A percentile compares a stretch with the other conserved stretches of the same genome.
phyloP scores from a whole-genome alignment of 2,888 invertebrate species.

The Achlya flavicornis region DNA sequence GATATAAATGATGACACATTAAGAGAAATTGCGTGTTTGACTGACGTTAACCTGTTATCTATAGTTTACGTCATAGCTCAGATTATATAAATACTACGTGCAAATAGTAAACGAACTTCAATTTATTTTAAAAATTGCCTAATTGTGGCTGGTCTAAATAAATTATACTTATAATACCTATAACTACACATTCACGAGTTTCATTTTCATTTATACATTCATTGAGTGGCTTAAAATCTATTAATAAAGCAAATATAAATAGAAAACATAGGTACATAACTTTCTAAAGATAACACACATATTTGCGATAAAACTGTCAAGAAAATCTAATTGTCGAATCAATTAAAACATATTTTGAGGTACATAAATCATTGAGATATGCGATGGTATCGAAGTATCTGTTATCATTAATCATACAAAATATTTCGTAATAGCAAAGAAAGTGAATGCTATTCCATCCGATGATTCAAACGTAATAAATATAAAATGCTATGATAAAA shows the following conservation, averaged over 20 bases:
- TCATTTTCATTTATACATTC: no score
- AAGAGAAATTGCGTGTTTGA: neutral
- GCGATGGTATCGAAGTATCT: conserved; percentile 49
- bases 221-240: neutral
- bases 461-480: conserved; percentile 14
- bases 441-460: conserved; percentile 39
- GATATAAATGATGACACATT: conserved; percentile 24
- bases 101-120: no score
- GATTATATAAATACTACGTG: no score
- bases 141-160: no score
- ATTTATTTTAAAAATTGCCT: no score
- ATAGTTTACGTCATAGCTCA: no score
- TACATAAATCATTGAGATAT: conserved; percentile 14
- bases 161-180: no score
- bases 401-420: conserved; percentile 48
- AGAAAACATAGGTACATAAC: neutral
- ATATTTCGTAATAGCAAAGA: conserved; percentile 34
- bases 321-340: conserved; percentile 34
- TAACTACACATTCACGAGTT: no score
- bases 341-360: conserved; percentile 16
- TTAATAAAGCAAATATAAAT: neutral
- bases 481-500: conserved; percentile 22
- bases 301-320: conserved; percentile 38
- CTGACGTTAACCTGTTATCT: neutral
- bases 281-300: conserved; percentile 22